These are phyloP conservation scores for Aphodius sticticus DNA, from an alignment of 2,888 invertebrate genomes.

Conservation along the genomic window DNA sequence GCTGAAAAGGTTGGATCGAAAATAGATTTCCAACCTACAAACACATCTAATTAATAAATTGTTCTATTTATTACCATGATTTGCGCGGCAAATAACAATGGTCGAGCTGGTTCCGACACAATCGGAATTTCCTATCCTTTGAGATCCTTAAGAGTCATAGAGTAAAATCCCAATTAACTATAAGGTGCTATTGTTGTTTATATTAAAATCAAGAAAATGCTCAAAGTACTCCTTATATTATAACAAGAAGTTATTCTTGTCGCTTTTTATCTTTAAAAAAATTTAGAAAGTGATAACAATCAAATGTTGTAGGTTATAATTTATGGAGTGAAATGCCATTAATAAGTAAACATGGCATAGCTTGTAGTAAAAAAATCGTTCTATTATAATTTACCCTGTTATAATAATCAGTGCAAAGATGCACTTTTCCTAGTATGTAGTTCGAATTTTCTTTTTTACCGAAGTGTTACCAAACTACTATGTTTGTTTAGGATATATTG, in stretches of 20 bases:
- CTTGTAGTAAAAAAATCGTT: background rate
- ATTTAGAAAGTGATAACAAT: background rate
- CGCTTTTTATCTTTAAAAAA: background rate
- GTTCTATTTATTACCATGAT: background rate
- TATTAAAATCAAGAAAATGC: background rate
- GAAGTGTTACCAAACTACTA: background rate
- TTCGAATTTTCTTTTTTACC: background rate
- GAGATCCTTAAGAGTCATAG: background rate
- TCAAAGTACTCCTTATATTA: background rate
- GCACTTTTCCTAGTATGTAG: background rate
- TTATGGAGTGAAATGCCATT: background rate
- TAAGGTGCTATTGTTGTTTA: background rate
- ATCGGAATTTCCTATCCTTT: background rate
- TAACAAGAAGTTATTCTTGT: background rate
- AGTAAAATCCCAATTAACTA: background rate
- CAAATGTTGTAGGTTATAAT: background rate
- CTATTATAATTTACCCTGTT: background rate
- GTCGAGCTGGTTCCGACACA: background rate
- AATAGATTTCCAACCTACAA: background rate
- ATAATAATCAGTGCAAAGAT: background rate
- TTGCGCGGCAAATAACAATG: background rate
- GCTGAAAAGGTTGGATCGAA: conserved; percentile 36
- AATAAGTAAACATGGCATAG: background rate
- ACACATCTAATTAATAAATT: background rate
- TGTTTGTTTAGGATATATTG: background rate